Base-by-base conservation (phyloP, 37 sponge, comb jelly and placozoan species). In the Chondrilla cf. caribensis region DNA sequence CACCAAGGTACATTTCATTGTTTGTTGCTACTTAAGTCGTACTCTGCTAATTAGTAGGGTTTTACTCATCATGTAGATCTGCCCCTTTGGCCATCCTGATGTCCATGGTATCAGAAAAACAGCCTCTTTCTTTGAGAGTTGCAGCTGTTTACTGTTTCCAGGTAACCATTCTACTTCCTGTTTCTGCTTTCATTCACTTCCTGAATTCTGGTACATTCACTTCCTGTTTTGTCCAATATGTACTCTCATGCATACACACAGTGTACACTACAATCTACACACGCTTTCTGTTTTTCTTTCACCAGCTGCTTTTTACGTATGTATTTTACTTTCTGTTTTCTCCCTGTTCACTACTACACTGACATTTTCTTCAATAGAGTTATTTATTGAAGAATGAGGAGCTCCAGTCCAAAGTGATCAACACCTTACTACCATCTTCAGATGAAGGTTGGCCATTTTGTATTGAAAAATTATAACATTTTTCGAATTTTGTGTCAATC, bases 41-140 rank as follows among this genome's bases (percentile, higher is more conserved):
- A n/a, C n/a, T n/a, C n/a, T n/a, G n/a, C 11, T 28, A 62, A 28
- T 62, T 62, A 28, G 18, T 62, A 29, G 29, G 25, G 64, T 62
- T 62, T 62, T n/a, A 29, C 25, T 62, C 29, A 29, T 38, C 14
- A 7, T 72, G 6, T 14, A 79, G 85, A 3, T 78, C 90, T 0
- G 97, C 95, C 28, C 78, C 94, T 58, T 86, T 97, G 33, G 86
- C 89, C 31, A 79, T 97, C 58, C 84, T 97, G 33, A 90, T 93
- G 93, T 92, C 90, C 42, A 94, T 97, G 94, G 92, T 94, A 32
- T 87, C 90, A 19, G 97, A 97, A 59, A 97, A 97, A 81, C 94
- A 94, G 58, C 88, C 90, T 0, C 73, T 92, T n/a, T 31, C 65
- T 0, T 72, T 91, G 9, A 77, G 95, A 1, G 60, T 89, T 38